Conservation (phyloP, 2,888 invertebrate species). For the Diachrysia chrysitis region DNA sequence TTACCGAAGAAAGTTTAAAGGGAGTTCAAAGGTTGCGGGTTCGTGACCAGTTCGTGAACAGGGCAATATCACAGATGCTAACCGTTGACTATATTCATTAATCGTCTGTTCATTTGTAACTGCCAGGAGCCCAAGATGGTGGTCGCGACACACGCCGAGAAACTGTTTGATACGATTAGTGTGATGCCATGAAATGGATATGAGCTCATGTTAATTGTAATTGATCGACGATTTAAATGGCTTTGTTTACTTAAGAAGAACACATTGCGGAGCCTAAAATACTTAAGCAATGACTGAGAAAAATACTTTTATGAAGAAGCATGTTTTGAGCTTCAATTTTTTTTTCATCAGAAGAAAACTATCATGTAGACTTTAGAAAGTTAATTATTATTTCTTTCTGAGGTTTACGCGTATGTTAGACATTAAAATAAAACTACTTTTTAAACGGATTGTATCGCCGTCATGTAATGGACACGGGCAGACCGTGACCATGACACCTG, state of each 20-base stretch:
- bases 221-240: background rate
- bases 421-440: too few relatives aligned
- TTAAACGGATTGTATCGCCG: too few relatives aligned
- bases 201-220: background rate
- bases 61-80: conserved; percentile 47
- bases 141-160: conserved; percentile 21
- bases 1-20: conserved; percentile 22
- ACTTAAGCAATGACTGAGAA: too few relatives aligned
- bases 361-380: too few relatives aligned
- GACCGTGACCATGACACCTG: too few relatives aligned
- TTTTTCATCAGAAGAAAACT: too few relatives aligned
- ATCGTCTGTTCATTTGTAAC: conserved; percentile 58
- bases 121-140: conserved; percentile 41
- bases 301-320: too few relatives aligned
- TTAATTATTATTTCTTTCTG: too few relatives aligned
- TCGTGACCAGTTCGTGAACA: conserved; percentile 42
- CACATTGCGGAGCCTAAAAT: too few relatives aligned
- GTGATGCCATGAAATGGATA: background rate
- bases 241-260: background rate
- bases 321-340: too few relatives aligned
- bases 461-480: too few relatives aligned
- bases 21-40: conserved; percentile 37
- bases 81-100: conserved; percentile 50
- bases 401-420: too few relatives aligned
- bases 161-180: conserved; percentile 18